Evolutionary conservation across 2,888 invertebrate species (phyloP), one percentile per base, ranked within the genome.

Genomic region (Willowsia nigromaculata): DNA sequence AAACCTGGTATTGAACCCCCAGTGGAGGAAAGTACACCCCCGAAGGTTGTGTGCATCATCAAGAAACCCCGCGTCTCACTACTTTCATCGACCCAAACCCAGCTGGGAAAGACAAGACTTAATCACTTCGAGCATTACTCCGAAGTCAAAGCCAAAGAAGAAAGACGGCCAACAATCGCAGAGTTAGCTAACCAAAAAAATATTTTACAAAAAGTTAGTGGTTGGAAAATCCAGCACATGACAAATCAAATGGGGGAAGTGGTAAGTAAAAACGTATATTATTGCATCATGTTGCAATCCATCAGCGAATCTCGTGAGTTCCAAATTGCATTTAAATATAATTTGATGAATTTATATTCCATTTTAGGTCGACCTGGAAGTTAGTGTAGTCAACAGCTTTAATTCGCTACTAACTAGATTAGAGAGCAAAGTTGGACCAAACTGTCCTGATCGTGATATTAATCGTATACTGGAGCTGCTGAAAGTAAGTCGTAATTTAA

Each of bases 191-290:
- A 97, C 94, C 98, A 98, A 94, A 96, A 96, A 91, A 96, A 97
- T 93, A 97, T 98, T 81, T 94, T 97, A 91, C 96, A 97, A 93
- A 97, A 97, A 94, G 96, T 98, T 22, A 97, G 97, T 92, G 99
- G 99, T 0, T 99, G 99, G 99, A 99, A 98, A 94, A 95, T 99
- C 90, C 96, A 97, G 94, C 98, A 98, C 94, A 95, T 99, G 92
- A 97, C 97, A 53, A 96, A 97, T 62, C 98, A 98, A 95, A 97
- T 99, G 96, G 97, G 98, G 93, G 97, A 98, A 94, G 94, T 98
- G 95, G 98, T 98, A 94, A 80, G 22, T 22, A 25, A 22, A 56
- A 18, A 9, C 0, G 7, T 25, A 56, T 6, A 18, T 2, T 50
- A 50, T 50, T 18, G n/a, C n/a, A n/a, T n/a, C n/a, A n/a, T n/a